Conservation (phyloP, 2,888 invertebrate species). For the Drosophila greeni region DNA sequence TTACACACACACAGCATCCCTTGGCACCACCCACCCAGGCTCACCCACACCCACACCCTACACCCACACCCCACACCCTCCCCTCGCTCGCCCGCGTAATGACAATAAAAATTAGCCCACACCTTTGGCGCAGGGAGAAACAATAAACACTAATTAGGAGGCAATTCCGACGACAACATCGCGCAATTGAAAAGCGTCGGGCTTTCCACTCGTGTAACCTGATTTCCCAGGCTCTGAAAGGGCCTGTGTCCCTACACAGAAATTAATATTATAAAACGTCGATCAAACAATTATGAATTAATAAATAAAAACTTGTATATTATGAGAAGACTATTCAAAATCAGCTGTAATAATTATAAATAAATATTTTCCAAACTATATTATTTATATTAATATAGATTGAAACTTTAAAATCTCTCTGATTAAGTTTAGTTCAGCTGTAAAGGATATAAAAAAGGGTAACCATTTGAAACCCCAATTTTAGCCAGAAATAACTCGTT, state of each 20-base stretch:
- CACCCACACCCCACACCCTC: no score
- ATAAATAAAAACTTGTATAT: neutral
- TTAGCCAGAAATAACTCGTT: no score
- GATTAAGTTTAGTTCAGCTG: no score
- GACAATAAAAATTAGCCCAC: constrained; percentile 42
- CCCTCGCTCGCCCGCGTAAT: neutral
- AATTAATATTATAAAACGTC: neutral
- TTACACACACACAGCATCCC: constrained; percentile 2
- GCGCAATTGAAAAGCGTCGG: constrained; percentile 34
- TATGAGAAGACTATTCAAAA: neutral
- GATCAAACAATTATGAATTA: no score
- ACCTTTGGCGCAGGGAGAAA: constrained; percentile 41
- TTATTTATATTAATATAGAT: neutral
- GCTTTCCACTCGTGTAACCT: constrained; percentile 33
- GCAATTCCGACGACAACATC: constrained; percentile 52
- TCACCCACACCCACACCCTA: neutral
- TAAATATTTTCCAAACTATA: neutral
- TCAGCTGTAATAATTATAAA: neutral
- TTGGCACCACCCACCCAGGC: constrained; percentile 1
- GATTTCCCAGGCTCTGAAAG: constrained; percentile 37
- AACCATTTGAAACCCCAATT: no score
- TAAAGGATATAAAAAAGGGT: no score
- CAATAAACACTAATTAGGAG: constrained; percentile 67
- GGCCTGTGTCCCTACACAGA: constrained; percentile 37
- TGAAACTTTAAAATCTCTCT: neutral